phyloP scores from a whole-genome alignment of 2,888 invertebrate species.

The Lymantria monacha region DNA sequence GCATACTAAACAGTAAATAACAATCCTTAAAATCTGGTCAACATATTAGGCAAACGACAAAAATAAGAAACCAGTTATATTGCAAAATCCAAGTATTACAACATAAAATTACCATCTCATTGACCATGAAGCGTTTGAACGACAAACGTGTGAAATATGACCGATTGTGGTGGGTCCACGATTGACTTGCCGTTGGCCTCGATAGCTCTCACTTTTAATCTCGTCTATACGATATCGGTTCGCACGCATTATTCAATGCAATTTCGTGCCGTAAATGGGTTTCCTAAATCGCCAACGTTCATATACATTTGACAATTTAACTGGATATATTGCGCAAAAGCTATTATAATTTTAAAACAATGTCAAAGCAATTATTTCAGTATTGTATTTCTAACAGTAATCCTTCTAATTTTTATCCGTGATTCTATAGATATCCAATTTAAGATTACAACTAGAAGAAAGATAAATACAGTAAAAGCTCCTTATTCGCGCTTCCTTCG shows the following conservation, averaged over 20 bases:
- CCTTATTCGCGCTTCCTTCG: too few species aligned
- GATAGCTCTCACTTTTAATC: constrained; percentile 60
- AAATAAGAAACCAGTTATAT: constrained; percentile 47
- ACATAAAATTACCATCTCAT: constrained; percentile 59
- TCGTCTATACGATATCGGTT: constrained; percentile 12
- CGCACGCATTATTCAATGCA: constrained; percentile 27
- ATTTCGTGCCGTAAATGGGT: constrained; percentile 26
- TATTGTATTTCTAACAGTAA: too few species aligned
- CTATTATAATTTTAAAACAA: too few species aligned
- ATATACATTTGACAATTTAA: constrained; percentile 17
- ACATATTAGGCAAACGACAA: constrained; percentile 29
- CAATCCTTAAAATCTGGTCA: constrained; percentile 17
- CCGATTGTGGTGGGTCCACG: not conserved
- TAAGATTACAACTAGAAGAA: too few species aligned
- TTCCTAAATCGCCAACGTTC: constrained; percentile 24
- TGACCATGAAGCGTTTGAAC: constrained; percentile 51
- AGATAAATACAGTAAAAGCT: too few species aligned
- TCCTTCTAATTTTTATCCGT: too few species aligned
- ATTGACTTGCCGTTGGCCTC: constrained; percentile 37
- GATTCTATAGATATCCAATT: too few species aligned
- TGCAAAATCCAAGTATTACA: constrained; percentile 46
- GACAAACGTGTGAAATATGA: constrained; percentile 45
- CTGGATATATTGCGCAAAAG: constrained; percentile 2
- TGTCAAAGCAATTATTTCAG: too few species aligned
- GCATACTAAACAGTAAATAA: constrained; percentile 19